phyloP scores from a whole-genome alignment of 2,888 invertebrate species.

The Mylabris sibirica region DNA sequence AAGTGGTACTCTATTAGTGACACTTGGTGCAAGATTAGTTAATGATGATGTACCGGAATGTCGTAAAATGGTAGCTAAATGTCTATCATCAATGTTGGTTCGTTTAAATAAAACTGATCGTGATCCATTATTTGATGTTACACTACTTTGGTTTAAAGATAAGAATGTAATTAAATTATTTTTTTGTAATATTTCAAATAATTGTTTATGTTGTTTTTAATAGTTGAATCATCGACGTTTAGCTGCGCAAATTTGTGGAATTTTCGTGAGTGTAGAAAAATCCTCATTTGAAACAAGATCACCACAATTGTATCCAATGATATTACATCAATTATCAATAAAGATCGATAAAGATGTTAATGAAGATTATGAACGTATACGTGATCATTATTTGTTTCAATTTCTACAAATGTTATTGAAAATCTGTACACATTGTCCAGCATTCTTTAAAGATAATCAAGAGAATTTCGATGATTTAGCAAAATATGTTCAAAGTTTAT shows the following conservation, averaged over 20 bases:
- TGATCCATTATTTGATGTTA: conserved; percentile 75
- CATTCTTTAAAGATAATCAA: conserved; percentile 64
- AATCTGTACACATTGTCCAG: conserved; percentile 70
- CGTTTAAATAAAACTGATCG: conserved; percentile 66
- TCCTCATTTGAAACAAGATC: conserved; percentile 74
- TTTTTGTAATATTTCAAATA: conserved; percentile 14
- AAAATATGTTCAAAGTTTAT: conserved; percentile 73
- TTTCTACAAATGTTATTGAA: conserved; percentile 75
- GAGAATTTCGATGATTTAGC: conserved; percentile 67
- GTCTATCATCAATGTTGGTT: conserved; percentile 74
- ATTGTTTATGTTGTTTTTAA: conserved; percentile 36
- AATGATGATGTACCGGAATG: conserved; percentile 84
- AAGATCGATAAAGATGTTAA: conserved; percentile 46
- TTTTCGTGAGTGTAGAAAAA: conserved; percentile 81
- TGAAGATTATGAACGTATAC: conserved; percentile 69
- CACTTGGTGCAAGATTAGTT: conserved; percentile 78
- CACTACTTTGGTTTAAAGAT: conserved; percentile 74
- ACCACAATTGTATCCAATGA: conserved; percentile 68
- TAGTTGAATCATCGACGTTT: conserved; percentile 75
- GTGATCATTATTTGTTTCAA: conserved; percentile 80
- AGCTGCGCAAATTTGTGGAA: conserved; percentile 79
- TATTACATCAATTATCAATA: conserved; percentile 54
- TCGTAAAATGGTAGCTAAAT: conserved; percentile 74
- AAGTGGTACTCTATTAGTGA: conserved; percentile 74
- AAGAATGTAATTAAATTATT: conserved; percentile 63